These are phyloP conservation scores for Tetrapedia diversipes DNA, from an alignment of 2,888 invertebrate species.

Conservation along the genomic window DNA sequence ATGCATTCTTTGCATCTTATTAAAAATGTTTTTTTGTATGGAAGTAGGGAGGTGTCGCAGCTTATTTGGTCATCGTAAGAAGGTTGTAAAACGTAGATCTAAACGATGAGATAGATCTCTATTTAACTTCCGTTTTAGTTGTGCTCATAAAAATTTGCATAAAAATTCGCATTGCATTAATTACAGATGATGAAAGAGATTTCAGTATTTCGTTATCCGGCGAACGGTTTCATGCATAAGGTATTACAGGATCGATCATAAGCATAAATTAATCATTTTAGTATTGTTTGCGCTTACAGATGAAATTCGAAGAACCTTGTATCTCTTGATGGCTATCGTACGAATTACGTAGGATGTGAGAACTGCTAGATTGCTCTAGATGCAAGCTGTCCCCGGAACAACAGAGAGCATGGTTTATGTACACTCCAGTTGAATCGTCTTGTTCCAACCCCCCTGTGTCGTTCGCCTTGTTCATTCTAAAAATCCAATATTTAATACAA, in stretches of 20 bases:
- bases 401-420: conserved; percentile 76
- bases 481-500: conserved; percentile 16
- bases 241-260: conserved; percentile 3
- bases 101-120: too few species aligned
- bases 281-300: conserved; percentile 81
- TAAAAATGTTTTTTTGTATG: too few species aligned
- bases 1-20: too few species aligned
- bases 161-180: too few species aligned
- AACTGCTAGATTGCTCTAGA: conserved; percentile 66
- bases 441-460: conserved; percentile 63
- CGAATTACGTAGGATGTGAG: conserved; percentile 63
- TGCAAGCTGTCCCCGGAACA: conserved; percentile 73
- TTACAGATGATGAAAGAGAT: background rate
- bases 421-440: conserved; percentile 68
- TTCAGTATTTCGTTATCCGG: background rate
- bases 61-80: too few species aligned
- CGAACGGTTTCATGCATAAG: background rate
- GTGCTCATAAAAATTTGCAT: too few species aligned
- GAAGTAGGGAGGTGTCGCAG: too few species aligned
- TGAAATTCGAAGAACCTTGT: conserved; percentile 86
- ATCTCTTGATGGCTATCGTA: conserved; percentile 82
- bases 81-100: too few species aligned
- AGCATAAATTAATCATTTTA: background rate
- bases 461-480: conserved; percentile 75
- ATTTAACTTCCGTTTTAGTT: too few species aligned